Evolutionary conservation across 2,797 vertebrate genomes (phyloP).

Genomic region (Otolemur crassicaudatus): DNA sequence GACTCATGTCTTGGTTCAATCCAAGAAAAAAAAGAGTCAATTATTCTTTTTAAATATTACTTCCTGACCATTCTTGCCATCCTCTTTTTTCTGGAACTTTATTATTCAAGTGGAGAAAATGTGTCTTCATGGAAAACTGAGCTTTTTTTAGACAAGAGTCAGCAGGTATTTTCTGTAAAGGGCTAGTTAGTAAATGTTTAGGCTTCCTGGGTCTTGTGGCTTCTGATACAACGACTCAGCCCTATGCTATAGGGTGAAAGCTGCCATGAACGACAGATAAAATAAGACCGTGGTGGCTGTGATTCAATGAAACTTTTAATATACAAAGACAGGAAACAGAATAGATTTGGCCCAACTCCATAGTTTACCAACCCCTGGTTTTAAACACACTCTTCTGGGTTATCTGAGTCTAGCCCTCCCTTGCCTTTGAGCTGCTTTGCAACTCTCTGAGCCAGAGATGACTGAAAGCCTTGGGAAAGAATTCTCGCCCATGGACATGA

Average conservation of each 20-base stretch:
- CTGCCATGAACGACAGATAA: accelerated
- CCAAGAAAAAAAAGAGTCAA: not conserved
- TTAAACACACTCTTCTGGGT: not conserved
- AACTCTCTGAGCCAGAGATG: not conserved
- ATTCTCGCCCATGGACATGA: not conserved
- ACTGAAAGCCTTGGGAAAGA: not conserved
- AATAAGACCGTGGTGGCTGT: accelerated
- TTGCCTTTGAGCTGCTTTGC: not conserved
- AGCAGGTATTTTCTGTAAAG: not conserved
- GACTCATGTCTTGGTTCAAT: not conserved
- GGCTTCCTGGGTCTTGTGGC: not conserved
- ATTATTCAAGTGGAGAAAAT: not conserved
- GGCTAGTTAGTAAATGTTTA: not conserved
- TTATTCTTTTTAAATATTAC: not conserved
- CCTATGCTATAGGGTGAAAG: accelerated
- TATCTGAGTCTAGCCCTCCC: not conserved
- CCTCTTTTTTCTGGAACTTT: not conserved
- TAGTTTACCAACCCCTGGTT: not conserved
- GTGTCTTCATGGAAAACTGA: not conserved
- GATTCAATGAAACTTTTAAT: not conserved
- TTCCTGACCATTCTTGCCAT: not conserved
- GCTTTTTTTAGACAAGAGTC: not conserved
- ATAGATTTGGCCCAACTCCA: not conserved
- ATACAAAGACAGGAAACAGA: not conserved
- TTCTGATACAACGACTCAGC: not conserved